Base-by-base conservation (phyloP, 2,113 vertebrate species). In the Chionis minor region DNA sequence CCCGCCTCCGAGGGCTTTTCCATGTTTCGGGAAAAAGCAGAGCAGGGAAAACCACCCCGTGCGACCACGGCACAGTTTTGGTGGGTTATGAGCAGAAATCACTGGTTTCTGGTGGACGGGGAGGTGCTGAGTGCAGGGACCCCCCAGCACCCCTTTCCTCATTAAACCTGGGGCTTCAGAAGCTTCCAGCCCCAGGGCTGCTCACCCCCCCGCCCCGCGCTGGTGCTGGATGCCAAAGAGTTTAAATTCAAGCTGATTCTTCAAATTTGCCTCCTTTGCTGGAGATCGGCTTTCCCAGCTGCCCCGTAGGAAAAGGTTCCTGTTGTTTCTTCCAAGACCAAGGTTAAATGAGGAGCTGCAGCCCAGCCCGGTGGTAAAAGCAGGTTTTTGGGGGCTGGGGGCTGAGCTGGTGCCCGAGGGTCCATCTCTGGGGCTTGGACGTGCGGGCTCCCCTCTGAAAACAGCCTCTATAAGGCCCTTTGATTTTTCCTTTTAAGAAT, bases 231-330 rank as follows among this genome's bases (percentile, higher is more conserved):
- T 71, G 66, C 73, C 27, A 2, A 8, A 90, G 32, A 42, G 81
- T 78, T 91, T 49, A 20, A 20, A 4, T 85, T 82, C 4, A 4
- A 85, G 89, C 84, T 79, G 91, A 92, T 94, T 40, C 81, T 89
- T 89, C 89, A 27, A 44, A 47, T 97, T 82, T 59, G 0, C 91
- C 86, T 95, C 83, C 91, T 83, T 28, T 19, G 30, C 83, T 35
- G 66, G 87, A n/a, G 87, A 82, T 95, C 88, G 49, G 59, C 86
- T 95, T 94, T 92, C 87, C 93, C 7, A 2, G 45, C 49, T 19
- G 28, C 12, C 63, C 82, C 0, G 0, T 12, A 54, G 90, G 63
- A 77, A n/a, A 38, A 51, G 55, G 49, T 28, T 94, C 73, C 85
- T 19, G 52, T 15, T 72, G 49, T 77, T 65, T 32, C 74, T 62